Percentiles rank a stretch among this genome's conserved stretches.
Evolutionary conservation across 1,140 invertebrate genomes (phyloP).

Genomic region (Muscidifurax raptorellus): DNA sequence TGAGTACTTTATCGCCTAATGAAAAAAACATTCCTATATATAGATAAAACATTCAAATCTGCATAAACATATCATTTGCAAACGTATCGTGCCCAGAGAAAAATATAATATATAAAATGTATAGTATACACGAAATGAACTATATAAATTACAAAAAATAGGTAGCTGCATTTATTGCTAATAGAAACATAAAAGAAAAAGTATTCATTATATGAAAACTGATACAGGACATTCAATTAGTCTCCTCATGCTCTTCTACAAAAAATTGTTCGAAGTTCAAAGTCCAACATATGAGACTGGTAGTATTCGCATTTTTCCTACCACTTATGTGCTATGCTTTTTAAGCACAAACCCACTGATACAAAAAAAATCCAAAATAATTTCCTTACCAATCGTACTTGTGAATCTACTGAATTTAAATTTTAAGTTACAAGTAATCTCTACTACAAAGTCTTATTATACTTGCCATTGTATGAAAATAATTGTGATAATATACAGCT

Average conservation of each 20-base stretch:
- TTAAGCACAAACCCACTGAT: constrained; percentile 20
- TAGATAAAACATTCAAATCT: background rate
- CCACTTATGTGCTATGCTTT: constrained; percentile 23
- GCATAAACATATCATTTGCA: constrained; percentile 43
- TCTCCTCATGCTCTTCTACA: background rate
- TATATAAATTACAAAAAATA: constrained; percentile 25
- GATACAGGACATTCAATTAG: background rate
- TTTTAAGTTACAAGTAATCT: constrained; percentile 2
- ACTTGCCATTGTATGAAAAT: constrained; percentile 44
- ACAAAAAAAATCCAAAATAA: constrained; percentile 7
- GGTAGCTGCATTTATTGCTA: constrained; percentile 33
- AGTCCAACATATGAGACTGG: constrained; percentile 43
- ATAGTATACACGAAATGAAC: background rate
- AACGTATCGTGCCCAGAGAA: constrained; percentile 11
- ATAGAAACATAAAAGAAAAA: constrained; percentile 24
- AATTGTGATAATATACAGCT: constrained; percentile 50
- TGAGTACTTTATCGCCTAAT: background rate
- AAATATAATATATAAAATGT: background rate
- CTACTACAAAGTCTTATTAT: constrained; percentile 33
- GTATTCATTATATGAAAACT: background rate
- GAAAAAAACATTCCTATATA: background rate
- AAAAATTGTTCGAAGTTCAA: constrained; percentile 6
- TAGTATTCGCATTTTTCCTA: constrained; percentile 30
- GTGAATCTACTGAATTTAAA: constrained; percentile 1
- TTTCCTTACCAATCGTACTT: background rate